Conservation (phyloP, 2,888 invertebrate species). For the Cactoblastis cactorum region DNA sequence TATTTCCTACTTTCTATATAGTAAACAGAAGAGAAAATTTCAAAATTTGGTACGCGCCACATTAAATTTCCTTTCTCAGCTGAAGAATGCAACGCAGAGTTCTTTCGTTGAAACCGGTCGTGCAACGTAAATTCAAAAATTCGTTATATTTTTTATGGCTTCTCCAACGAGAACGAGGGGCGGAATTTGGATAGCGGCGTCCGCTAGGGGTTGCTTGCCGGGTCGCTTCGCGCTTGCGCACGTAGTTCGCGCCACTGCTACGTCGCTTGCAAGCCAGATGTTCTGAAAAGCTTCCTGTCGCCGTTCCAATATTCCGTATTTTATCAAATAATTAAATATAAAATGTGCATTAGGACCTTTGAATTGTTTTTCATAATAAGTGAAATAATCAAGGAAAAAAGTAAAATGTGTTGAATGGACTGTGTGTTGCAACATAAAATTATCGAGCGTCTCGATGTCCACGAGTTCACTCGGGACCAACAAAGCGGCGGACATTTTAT, state of each 20-base stretch:
- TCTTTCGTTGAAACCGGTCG: constrained; percentile 56
- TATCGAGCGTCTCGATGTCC: constrained; percentile 77
- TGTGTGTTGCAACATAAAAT: constrained; percentile 57
- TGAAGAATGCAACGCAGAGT: constrained; percentile 28
- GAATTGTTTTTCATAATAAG: constrained; percentile 55
- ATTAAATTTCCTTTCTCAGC: constrained; percentile 17
- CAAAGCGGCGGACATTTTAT: constrained; percentile 81
- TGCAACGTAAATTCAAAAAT: constrained; percentile 68
- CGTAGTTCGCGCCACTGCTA: constrained; percentile 79
- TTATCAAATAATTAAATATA: constrained; percentile 56
- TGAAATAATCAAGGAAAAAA: constrained; percentile 62
- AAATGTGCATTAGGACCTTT: constrained; percentile 68
- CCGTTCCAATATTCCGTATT: constrained; percentile 63
- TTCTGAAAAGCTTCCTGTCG: constrained; percentile 78
- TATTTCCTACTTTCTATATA: no score
- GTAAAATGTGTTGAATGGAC: constrained; percentile 59
- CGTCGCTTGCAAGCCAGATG: constrained; percentile 78
- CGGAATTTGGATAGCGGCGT: constrained; percentile 64
- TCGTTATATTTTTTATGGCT: constrained; percentile 77
- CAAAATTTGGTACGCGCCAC: constrained; percentile 20
- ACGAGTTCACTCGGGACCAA: constrained; percentile 79
- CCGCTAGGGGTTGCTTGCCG: constrained; percentile 71
- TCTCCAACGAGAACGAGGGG: constrained; percentile 66
- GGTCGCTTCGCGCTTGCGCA: constrained; percentile 74
- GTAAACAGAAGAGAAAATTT: no score